Percentiles rank a stretch among this genome's conserved stretches.
These are phyloP conservation scores for Agrotis clavis DNA, from an alignment of 2,888 invertebrate genomes.

Conservation along the genomic window DNA sequence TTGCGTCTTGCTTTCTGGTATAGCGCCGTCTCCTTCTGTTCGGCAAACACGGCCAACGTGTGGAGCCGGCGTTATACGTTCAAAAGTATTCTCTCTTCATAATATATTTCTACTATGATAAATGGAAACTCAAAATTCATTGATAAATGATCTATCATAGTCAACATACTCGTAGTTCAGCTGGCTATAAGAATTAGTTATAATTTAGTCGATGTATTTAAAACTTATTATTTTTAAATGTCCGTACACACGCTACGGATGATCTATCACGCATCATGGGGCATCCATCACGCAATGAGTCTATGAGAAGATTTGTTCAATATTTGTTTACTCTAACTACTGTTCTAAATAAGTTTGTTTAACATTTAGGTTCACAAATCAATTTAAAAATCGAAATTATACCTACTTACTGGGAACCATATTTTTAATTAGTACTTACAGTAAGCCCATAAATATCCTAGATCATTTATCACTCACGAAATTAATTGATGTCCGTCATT, in stretches of 20 bases:
- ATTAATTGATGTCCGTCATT: background rate
- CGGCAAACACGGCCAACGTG: too few relatives aligned
- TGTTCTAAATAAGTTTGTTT: too few relatives aligned
- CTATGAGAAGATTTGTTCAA: background rate
- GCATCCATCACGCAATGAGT: constrained; percentile 30
- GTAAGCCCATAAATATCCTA: background rate
- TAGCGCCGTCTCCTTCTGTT: too few relatives aligned
- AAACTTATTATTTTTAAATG: constrained; percentile 16
- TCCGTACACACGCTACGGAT: constrained; percentile 18
- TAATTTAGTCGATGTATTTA: constrained; percentile 24
- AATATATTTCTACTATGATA: background rate
- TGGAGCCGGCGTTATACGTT: background rate
- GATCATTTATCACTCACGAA: background rate
- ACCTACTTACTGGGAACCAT: background rate
- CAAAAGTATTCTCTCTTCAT: background rate
- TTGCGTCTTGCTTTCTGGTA: too few relatives aligned
- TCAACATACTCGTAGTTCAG: background rate
- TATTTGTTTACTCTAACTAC: too few relatives aligned
- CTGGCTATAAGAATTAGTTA: constrained; percentile 16
- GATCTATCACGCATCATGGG: constrained; percentile 29
- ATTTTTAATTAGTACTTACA: background rate
- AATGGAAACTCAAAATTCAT: constrained; percentile 3
- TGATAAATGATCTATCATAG: constrained; percentile 16
- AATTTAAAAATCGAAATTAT: background rate
- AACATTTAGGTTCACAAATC: too few relatives aligned